Base-by-base conservation (phyloP, 92 coral and sea anemone species). In the Zoanthus gigantus region DNA sequence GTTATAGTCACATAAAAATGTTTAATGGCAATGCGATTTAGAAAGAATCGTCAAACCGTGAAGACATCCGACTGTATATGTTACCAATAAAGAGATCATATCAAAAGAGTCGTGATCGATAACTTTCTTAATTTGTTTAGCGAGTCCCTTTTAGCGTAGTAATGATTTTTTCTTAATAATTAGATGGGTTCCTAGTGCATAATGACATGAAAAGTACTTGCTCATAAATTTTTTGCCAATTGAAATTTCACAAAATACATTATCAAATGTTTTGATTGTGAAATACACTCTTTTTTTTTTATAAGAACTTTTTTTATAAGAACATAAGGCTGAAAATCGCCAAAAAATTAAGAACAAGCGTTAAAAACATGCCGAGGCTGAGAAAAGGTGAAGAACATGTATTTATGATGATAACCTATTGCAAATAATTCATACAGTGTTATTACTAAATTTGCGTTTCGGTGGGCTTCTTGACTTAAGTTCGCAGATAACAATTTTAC, bases 191-290 rank as follows among this genome's bases (percentile, higher is more conserved):
- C 85, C 75, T 28, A 30, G 56, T 11, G 61, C 32, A 79, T 61
- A 79, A 60, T 79, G 11, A 47, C 7, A 16, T 13, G 28, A 81
- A 81, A 23, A 23, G 23, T 46, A 18, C 47, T 16, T 47, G 65
- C 45, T 79, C 30, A 63, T 57, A 18, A 0, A 28, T 31, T 79
- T 61, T 79, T 47, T 61, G 9, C 47, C 75, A 46, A 81, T 47
- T 81, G 85, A 81, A 65, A 37, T 81, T 81, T 81, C 66, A 65
- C 85, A 66, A 18, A 63, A 81, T 12, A 28, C 23, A 6, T 65
- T 29, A 81, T 45, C 28, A 18, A 81, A 65, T 66, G 58, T 56
- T 66, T 74, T 46, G 61, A 46, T 30, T 81, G 30, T 81, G 75
- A 45, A 12, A 18, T 53, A n/a, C n/a, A n/a, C n/a, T n/a, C n/a